Evolutionary conservation across 2,888 invertebrate genomes (phyloP).

Genomic region (Abscondita cerata): DNA sequence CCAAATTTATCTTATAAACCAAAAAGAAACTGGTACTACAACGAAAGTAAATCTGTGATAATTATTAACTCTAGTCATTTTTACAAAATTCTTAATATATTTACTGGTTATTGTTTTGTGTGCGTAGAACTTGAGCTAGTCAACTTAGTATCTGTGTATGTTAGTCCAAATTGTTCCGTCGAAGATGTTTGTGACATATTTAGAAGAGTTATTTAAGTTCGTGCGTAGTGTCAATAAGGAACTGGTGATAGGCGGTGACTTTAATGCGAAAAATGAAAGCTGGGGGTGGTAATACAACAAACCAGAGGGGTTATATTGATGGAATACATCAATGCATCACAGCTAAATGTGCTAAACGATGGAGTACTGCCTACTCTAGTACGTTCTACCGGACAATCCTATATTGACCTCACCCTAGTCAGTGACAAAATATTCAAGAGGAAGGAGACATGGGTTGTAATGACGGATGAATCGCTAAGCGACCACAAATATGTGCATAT

Average conservation of each 20-base stretch:
- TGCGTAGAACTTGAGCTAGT: no score
- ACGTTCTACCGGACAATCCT: background rate
- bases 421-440: background rate
- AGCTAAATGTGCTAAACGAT: background rate
- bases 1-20: no score
- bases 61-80: no score
- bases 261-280: background rate
- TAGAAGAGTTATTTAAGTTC: background rate
- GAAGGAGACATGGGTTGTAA: background rate
- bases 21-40: no score
- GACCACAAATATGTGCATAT: background rate
- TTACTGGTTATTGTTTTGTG: no score
- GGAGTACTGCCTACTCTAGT: background rate
- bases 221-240: background rate
- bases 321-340: background rate
- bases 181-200: background rate
- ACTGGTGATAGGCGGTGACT: background rate
- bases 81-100: no score
- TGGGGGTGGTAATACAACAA: background rate
- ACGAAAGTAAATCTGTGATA: no score
- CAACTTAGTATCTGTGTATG: no score
- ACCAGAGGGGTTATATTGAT: background rate
- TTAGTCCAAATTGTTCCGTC: background rate
- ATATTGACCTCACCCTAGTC: background rate
- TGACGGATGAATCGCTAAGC: background rate